phyloP scores from a whole-genome alignment of 2,113 vertebrate genomes.

The Lathamus discolor region DNA sequence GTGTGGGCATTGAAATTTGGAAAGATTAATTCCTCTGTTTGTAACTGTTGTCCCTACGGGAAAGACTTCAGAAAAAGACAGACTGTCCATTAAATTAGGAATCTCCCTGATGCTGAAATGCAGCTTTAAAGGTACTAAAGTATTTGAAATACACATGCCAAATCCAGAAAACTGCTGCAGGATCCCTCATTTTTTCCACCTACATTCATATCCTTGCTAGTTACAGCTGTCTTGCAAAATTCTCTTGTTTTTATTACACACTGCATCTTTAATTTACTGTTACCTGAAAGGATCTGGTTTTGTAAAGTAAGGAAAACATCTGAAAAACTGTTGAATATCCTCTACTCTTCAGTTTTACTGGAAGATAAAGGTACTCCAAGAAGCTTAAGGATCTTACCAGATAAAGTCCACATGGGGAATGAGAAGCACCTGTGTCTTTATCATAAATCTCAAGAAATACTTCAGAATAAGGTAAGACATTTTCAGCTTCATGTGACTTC shows the following conservation, averaged over 20 bases:
- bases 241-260: not conserved
- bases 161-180: not conserved
- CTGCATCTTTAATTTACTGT: not conserved
- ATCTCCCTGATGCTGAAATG: not conserved
- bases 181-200: not conserved
- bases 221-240: not conserved
- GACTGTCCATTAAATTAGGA: not conserved
- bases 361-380: not conserved
- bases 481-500: not conserved
- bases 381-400: not conserved
- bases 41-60: not conserved
- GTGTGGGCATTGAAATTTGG: not conserved
- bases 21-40: not conserved
- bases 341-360: not conserved
- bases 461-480: not conserved
- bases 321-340: not conserved
- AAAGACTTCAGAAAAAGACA: not conserved
- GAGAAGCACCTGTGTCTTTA: not conserved
- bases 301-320: not conserved
- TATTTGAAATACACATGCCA: not conserved
- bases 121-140: not conserved
- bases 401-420: not conserved
- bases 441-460: not conserved
- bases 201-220: not conserved
- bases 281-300: not conserved